A percentile compares a stretch with the other conserved stretches of the same genome.
Evolutionary conservation across 2,797 vertebrate species (phyloP).

Genomic region (Peromyscus aztecus): DNA sequence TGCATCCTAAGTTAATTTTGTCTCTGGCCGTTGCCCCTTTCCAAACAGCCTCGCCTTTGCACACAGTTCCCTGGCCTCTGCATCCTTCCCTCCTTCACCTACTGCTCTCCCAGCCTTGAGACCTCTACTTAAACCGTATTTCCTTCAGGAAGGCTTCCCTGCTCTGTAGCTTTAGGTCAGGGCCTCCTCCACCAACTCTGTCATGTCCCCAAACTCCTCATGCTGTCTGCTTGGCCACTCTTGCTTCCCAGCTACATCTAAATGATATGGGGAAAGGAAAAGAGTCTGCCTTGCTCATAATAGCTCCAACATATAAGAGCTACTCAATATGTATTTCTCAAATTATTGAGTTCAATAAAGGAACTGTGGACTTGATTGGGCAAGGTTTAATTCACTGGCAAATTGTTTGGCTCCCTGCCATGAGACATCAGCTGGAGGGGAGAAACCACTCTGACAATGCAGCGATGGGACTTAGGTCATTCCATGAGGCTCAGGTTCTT

Average conservation of each 20-base stretch:
- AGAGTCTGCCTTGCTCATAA: background rate
- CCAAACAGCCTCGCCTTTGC: background rate
- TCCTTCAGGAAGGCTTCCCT: background rate
- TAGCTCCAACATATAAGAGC: background rate
- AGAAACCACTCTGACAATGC: background rate
- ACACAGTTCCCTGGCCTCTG: background rate
- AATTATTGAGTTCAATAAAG: slow-evolving; percentile 22
- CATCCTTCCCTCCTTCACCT: background rate
- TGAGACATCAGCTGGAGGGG: background rate
- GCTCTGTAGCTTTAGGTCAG: background rate
- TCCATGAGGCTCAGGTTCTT: background rate
- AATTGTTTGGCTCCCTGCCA: background rate
- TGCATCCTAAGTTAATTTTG: background rate
- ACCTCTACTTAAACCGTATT: background rate
- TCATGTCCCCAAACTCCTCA: background rate
- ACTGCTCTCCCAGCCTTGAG: background rate
- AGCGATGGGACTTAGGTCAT: background rate
- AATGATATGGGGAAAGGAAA: background rate
- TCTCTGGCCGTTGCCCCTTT: rapidly evolving
- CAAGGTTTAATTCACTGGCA: background rate
- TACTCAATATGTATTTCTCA: background rate
- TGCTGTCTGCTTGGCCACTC: background rate
- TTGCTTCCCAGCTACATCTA: background rate
- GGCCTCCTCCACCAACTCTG: background rate
- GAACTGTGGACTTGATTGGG: background rate